Base-by-base conservation (phyloP, 2,797 vertebrate species). In the Zenarchopterus dispar region DNA sequence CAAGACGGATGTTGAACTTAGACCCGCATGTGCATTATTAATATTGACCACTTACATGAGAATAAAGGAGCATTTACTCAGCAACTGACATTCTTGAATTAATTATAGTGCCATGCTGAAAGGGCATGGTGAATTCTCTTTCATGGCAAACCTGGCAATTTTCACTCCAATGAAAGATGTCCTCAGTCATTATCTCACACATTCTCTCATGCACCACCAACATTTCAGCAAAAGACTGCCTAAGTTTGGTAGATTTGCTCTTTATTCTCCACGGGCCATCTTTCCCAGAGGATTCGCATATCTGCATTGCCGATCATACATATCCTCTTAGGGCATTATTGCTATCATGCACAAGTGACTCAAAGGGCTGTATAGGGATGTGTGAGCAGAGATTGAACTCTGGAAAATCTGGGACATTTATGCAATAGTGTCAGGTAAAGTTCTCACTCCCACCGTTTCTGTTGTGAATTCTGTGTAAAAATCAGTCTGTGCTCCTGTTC, bases 11-110 rank as follows among this genome's bases (percentile, higher is more conserved):
- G 80, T 80, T 67, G 82, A 90, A 90, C 85, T 84, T 87, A 55
- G 84, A 84, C 74, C 71, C 63, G 41, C 31, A 15, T 56, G 56
- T 93, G 73, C 85, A 92, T 93, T 92, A 93, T 93, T 93, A 85
- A 94, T 92, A 86, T 75, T 77, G 84, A 83, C 88, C 86, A 87
- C 85, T 90, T 90, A 90, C 50, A 70, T 54, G 45, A 88, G 87
- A 89, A 91, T 92, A 91, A 93, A 92, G 88, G 83, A 73, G 79
- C 86, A 78, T 92, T 92, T 92, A 92, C 87, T 88, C 77, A 64
- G 33, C 80, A 67, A 85, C 81, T 87, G 89, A 84, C 84, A 76
- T 26, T 64, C 68, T 72, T 94, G 88, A 93, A 93, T 93, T 89
- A 91, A 93, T 93, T 84, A 93, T 92, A 49, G 79, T 65, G 84